Conservation (phyloP, 2,888 invertebrate genomes). For the Bembecia ichneumoniformis region DNA sequence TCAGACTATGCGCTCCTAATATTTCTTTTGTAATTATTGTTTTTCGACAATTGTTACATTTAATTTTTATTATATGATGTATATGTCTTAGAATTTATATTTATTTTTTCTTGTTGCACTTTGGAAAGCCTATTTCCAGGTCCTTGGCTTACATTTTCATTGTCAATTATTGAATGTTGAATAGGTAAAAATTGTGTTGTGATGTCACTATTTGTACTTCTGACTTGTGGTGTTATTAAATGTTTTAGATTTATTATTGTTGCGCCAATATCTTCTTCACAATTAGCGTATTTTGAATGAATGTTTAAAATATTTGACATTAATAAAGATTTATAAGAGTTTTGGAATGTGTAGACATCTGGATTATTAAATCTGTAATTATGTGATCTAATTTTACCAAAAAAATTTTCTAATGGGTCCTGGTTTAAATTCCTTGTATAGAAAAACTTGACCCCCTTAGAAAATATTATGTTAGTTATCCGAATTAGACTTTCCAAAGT, state of each 20-base stretch:
- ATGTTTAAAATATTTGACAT: slow-evolving; percentile 1
- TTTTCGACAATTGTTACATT: neutral
- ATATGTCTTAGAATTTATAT: neutral
- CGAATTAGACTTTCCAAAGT: too few relatives aligned
- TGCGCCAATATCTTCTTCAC: neutral
- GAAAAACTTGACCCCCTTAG: slow-evolving; percentile 2
- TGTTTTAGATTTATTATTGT: neutral
- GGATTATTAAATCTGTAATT: slow-evolving; percentile 5
- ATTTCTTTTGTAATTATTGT: neutral
- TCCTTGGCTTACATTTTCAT: neutral
- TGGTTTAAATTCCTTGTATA: slow-evolving; percentile 6
- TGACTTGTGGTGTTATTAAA: neutral
- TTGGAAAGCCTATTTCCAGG: neutral
- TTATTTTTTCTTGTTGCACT: neutral
- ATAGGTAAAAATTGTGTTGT: too few relatives aligned
- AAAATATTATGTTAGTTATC: neutral
- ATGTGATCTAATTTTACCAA: slow-evolving; percentile 4
- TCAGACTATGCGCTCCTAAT: neutral
- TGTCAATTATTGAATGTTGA: too few relatives aligned
- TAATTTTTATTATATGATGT: neutral
- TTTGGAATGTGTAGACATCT: slow-evolving; percentile 2
- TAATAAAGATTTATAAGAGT: slow-evolving; percentile 3
- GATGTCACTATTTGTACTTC: too few relatives aligned
- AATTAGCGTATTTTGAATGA: slow-evolving; percentile 1
- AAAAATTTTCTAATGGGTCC: slow-evolving; percentile 6